Evolutionary conservation across 2,888 invertebrate genomes (phyloP).

Genomic region (Ephialtes manifestator): DNA sequence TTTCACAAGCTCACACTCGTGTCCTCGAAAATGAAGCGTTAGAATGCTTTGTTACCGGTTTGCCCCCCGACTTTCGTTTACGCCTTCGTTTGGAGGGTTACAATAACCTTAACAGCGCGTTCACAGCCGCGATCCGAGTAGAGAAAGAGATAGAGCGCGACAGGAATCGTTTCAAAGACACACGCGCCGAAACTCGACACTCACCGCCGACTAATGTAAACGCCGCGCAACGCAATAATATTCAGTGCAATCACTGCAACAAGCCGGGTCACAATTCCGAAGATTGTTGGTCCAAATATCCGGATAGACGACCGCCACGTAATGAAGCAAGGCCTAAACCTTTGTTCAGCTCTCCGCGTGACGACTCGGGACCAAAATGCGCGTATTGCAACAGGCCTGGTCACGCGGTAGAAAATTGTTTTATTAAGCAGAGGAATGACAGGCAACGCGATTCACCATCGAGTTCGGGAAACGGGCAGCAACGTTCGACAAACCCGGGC

Average conservation of each 20-base stretch:
- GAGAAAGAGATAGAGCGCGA: slow-evolving; percentile 54
- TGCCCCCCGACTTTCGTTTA: slow-evolving; percentile 39
- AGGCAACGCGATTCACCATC: not conserved
- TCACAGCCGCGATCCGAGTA: too few relatives aligned
- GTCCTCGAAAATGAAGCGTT: slow-evolving; percentile 32
- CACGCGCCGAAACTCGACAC: not conserved
- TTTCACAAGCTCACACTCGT: not conserved
- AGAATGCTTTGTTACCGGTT: slow-evolving; percentile 40
- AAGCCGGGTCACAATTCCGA: slow-evolving; percentile 10
- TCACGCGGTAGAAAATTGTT: too few relatives aligned
- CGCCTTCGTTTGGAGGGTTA: too few relatives aligned
- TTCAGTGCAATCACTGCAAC: slow-evolving; percentile 7
- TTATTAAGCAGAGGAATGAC: not conserved
- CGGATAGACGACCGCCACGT: slow-evolving; percentile 23
- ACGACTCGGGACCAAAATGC: too few relatives aligned
- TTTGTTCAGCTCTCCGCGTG: too few relatives aligned
- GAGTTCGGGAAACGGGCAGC: too few relatives aligned
- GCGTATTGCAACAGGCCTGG: too few relatives aligned
- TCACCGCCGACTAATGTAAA: not conserved
- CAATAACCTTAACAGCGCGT: too few relatives aligned
- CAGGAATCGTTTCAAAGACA: slow-evolving; percentile 24
- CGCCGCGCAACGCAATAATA: not conserved
- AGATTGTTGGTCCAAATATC: slow-evolving; percentile 34
- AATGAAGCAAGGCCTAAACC: too few relatives aligned
- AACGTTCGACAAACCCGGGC: too few relatives aligned